Evolutionary conservation across 2,113 vertebrate genomes (phyloP).

Genomic region (Tragelaphus scriptus): DNA sequence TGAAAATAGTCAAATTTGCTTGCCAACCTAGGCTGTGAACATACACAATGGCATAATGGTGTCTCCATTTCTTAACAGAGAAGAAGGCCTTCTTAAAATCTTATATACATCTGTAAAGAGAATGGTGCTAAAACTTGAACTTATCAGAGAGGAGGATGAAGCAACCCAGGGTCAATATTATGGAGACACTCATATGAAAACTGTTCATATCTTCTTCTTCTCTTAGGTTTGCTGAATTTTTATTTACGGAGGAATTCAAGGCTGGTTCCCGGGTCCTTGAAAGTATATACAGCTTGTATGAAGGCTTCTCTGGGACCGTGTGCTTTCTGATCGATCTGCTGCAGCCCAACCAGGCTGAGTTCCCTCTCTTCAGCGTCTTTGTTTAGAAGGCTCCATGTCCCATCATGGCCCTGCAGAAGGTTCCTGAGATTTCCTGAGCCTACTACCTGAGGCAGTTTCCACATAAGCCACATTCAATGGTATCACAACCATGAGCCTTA

Average conservation of each 20-base stretch:
- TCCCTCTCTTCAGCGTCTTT: slow-evolving; percentile 93
- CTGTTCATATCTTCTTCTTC: slow-evolving; percentile 30
- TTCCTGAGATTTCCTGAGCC: slow-evolving; percentile 58
- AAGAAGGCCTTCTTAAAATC: slow-evolving; percentile 27
- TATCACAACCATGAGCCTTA: slow-evolving; percentile 78
- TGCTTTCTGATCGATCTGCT: slow-evolving; percentile 92
- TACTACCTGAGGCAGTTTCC: slow-evolving; percentile 67
- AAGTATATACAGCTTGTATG: slow-evolving; percentile 88
- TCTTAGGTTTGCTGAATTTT: slow-evolving; percentile 91
- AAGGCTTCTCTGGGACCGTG: slow-evolving; percentile 90
- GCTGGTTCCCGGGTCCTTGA: slow-evolving; percentile 84
- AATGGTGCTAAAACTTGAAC: slow-evolving; percentile 18
- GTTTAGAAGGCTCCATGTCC: slow-evolving; percentile 78
- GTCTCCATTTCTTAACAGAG: not conserved
- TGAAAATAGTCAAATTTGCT: slow-evolving; percentile 42
- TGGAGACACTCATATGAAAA: not conserved
- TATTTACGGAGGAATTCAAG: slow-evolving; percentile 92
- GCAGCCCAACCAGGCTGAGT: slow-evolving; percentile 89
- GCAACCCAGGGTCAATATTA: not conserved
- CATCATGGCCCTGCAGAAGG: slow-evolving; percentile 37
- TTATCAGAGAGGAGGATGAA: slow-evolving; percentile 6
- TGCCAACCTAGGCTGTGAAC: slow-evolving; percentile 42
- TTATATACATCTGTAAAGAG: slow-evolving; percentile 25
- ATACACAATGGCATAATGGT: not conserved
- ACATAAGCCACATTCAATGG: slow-evolving; percentile 64